Base-by-base conservation (phyloP, 2,113 vertebrate species). In the Hiodon tergisus region DNA sequence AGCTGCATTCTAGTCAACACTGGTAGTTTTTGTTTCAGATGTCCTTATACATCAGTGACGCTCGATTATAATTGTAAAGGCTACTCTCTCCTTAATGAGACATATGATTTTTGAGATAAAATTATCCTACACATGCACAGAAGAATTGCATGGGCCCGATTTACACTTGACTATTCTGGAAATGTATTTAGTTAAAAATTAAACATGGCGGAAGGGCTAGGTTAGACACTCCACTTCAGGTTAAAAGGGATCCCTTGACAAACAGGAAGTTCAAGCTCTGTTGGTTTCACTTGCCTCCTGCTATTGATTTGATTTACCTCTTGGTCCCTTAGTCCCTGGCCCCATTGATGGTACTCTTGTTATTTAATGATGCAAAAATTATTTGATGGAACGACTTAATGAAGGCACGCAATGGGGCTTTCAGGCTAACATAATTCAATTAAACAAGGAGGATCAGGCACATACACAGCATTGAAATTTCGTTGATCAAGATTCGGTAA, bases 341-440 rank as follows among this genome's bases (percentile, higher is more conserved):
- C 69, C 76, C 54, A 67, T 58, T 31, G 60, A 71, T 54, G 52
- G 52, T 6, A 16, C 54, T 66, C 61, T 72, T 59, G 69, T 77
- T 77, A 71, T 77, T 77, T 77, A 72, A 77, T 72, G 69, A 72
- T 67, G 76, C 72, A 77, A 77, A 77, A 67, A 72, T 77, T 58
- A 71, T 77, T 77, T 77, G 61, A 77, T 77, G 62, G 69, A 77
- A 62, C 53, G 13, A 57, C 61, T 72, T 72, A 72, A 77, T 77
- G 53, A 57, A 67, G 69, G 61, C 46, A 65, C 69, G 61, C 69
- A 77, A 9, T 10, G 69, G 53, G 62, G 53, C 61, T 67, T 55
- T 51, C 54, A 13, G 59, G 62, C 16, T 52, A 16, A 67, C 76
- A 59, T 55, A 62, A 72, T 62, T 77, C 69, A 65, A 72, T 77